phyloP scores from a whole-genome alignment of 2,113 vertebrate species.

The Rafetus swinhoei region DNA sequence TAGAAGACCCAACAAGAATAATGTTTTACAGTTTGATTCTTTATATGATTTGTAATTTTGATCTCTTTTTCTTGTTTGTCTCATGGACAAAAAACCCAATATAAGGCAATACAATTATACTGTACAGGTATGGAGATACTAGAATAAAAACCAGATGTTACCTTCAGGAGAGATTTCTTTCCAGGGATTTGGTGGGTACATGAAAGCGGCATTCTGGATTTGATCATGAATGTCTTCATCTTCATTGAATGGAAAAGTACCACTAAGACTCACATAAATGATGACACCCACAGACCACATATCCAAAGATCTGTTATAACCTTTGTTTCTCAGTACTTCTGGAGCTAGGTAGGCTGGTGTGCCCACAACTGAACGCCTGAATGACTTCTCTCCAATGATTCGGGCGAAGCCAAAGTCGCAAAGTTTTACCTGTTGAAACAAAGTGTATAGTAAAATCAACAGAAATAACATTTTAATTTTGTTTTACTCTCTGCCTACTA shows the following conservation, averaged over 20 bases:
- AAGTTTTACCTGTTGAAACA: conserved; percentile 90
- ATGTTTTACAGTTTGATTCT: not conserved
- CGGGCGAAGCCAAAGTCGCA: conserved; percentile 98
- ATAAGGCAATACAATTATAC: not conserved
- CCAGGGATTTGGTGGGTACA: conserved; percentile 99
- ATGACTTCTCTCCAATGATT: conserved; percentile 98
- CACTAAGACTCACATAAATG: conserved; percentile 96
- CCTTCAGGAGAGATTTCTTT: conserved; percentile 96
- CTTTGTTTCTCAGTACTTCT: conserved; percentile 95
- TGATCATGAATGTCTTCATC: conserved; percentile 99
- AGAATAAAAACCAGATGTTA: conserved; percentile 53
- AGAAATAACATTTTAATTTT: not conserved
- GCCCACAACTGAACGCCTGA: conserved; percentile 95
- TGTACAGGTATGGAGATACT: not conserved
- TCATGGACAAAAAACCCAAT: not conserved
- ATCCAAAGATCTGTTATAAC: conserved; percentile 97
- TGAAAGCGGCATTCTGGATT: conserved; percentile 98
- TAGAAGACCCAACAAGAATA: not conserved
- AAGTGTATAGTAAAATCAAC: conserved; percentile 9
- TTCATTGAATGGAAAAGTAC: conserved; percentile 98
- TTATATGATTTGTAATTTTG: not conserved
- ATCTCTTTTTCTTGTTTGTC: not conserved
- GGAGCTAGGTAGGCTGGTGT: conserved; percentile 97
- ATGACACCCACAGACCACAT: conserved; percentile 99
- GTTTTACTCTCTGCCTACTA: not conserved